A percentile compares a stretch with the other conserved stretches of the same genome.
These are phyloP conservation scores for Lacerta viridis DNA, from an alignment of 2,797 vertebrate genomes.

Conservation along the genomic window DNA sequence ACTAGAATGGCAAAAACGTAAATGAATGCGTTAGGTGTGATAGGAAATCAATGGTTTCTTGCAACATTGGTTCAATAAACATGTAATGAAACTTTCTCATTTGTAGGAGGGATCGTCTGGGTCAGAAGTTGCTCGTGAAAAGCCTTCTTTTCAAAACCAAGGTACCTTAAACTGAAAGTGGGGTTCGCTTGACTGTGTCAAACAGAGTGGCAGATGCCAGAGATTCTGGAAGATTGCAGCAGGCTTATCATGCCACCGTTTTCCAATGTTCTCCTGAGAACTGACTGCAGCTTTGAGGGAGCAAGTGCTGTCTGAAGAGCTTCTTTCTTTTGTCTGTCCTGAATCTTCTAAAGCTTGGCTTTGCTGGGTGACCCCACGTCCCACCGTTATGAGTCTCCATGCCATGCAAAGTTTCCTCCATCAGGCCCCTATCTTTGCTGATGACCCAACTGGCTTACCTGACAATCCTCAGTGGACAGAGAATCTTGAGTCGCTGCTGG, in stretches of 20 bases:
- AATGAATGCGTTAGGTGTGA: constrained; percentile 27
- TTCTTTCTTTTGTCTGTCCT: no score
- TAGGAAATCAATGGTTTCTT: constrained; percentile 59
- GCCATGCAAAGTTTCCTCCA: neutral
- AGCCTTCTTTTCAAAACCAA: neutral
- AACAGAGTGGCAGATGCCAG: neutral
- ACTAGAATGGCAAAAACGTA: constrained; percentile 58
- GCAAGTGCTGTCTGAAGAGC: neutral
- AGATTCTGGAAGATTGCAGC: neutral
- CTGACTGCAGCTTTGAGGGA: neutral
- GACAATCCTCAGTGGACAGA: neutral
- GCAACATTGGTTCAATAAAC: constrained; percentile 43
- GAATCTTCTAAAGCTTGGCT: no score
- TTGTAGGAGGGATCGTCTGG: constrained; percentile 50
- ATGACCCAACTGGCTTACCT: neutral
- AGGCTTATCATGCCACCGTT: neutral
- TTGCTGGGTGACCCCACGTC: no score
- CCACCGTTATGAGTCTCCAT: no score
- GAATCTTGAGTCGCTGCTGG: neutral
- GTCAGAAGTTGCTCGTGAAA: constrained; percentile 37
- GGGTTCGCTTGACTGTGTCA: neutral
- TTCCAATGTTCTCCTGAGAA: neutral
- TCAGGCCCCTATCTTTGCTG: neutral
- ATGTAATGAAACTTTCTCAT: constrained; percentile 45
- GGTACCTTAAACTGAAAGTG: neutral